Percentiles rank a stretch among this genome's conserved stretches.
Conservation (phyloP, 2,113 vertebrate species). For the Castor canadensis region DNA sequence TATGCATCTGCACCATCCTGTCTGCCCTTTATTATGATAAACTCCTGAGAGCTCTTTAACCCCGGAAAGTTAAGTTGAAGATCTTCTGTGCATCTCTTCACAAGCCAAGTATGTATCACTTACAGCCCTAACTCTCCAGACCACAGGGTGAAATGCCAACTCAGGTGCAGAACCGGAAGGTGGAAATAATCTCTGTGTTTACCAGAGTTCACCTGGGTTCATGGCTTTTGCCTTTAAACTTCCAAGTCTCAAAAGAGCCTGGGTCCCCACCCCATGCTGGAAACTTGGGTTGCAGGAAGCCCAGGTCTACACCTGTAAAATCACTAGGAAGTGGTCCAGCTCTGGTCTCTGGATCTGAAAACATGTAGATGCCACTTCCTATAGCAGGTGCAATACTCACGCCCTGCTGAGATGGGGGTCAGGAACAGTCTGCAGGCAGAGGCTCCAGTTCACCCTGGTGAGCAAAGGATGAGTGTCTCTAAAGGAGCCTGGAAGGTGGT, state of each 20-base stretch:
- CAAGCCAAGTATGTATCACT: conserved; percentile 58
- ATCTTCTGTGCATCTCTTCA: not conserved
- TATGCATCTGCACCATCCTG: not conserved
- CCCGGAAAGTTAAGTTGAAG: not conserved
- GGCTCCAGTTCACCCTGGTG: accelerated
- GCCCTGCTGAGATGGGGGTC: accelerated
- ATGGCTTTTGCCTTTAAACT: not conserved
- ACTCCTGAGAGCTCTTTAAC: not conserved
- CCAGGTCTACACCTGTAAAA: not conserved
- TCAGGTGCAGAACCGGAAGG: not conserved
- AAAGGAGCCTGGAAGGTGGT: accelerated
- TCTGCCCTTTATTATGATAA: conserved; percentile 58
- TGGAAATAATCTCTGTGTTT: not conserved
- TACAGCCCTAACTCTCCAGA: not conserved
- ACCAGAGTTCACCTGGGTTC: not conserved
- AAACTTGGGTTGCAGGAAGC: not conserved
- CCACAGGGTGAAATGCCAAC: not conserved
- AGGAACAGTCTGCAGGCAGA: not conserved
- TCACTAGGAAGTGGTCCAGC: not conserved
- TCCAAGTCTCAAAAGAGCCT: not conserved
- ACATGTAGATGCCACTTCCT: accelerated
- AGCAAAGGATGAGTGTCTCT: accelerated
- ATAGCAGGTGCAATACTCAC: accelerated
- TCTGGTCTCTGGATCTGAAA: not conserved
- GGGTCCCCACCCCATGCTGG: accelerated